A percentile compares a stretch with the other conserved stretches of the same genome.
phyloP scores from a whole-genome alignment of 1,140 invertebrate genomes.

The Tetramorium parvispinum region DNA sequence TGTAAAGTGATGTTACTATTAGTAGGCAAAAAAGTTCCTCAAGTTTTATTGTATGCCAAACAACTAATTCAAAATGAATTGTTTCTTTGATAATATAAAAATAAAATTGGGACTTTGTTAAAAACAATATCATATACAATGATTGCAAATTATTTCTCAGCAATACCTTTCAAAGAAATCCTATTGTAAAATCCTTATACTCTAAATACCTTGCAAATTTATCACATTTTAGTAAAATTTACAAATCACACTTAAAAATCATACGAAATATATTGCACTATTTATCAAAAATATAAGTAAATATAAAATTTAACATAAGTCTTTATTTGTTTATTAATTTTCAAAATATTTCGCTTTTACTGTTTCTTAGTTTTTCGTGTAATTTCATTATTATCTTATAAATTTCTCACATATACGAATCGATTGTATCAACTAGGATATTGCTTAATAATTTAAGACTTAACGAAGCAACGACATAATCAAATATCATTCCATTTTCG shows the following conservation, averaged over 20 bases:
- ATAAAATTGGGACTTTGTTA: neutral
- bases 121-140: neutral
- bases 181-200: neutral
- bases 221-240: too few species aligned
- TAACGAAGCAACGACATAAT: neutral
- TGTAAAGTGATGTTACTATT: neutral
- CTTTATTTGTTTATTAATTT: too few species aligned
- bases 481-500: neutral
- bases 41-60: neutral
- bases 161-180: neutral
- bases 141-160: neutral
- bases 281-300: too few species aligned
- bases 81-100: neutral
- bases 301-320: too few species aligned
- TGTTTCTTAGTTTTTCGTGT: too few species aligned
- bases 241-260: too few species aligned
- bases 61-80: neutral
- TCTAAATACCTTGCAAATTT: too few species aligned
- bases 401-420: neutral
- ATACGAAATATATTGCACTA: too few species aligned
- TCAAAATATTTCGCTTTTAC: neutral
- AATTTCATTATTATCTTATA: too few species aligned
- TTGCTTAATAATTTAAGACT: neutral
- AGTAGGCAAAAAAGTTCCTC: neutral
- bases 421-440: neutral